phyloP scores from a whole-genome alignment of 2,797 vertebrate species.

The Danionella dracula region DNA sequence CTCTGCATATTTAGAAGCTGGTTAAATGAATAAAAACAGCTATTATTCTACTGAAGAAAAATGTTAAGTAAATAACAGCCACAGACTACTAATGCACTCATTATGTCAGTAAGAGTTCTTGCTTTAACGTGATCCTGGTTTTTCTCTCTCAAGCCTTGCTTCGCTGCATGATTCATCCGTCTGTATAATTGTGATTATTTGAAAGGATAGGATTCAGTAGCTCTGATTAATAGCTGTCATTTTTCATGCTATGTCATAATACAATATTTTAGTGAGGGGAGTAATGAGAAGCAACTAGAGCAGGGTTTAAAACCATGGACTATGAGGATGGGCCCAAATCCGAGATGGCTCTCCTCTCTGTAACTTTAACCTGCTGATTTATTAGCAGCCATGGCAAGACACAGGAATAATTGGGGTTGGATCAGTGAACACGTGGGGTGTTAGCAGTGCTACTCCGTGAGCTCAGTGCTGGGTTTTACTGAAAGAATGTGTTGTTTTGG shows the following conservation, averaged over 20 bases:
- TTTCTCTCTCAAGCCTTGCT: too few species aligned
- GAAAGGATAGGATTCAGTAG: slow-evolving; percentile 62
- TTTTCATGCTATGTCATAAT: slow-evolving; percentile 60
- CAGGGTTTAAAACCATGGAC: slow-evolving; percentile 16
- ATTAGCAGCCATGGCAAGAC: slow-evolving; percentile 54
- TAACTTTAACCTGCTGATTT: slow-evolving; percentile 52
- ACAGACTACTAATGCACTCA: slow-evolving; percentile 55
- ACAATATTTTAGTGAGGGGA: slow-evolving; percentile 46
- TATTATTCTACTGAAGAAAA: too few species aligned
- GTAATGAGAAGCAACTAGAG: slow-evolving; percentile 43
- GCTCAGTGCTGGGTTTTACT: slow-evolving; percentile 53
- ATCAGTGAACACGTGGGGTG: slow-evolving; percentile 45
- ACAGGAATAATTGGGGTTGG: slow-evolving; percentile 58
- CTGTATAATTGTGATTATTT: slow-evolving; percentile 62
- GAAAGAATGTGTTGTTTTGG: slow-evolving; percentile 64
- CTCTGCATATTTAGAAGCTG: too few species aligned
- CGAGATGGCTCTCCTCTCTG: slow-evolving; percentile 25
- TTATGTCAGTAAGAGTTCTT: slow-evolving; percentile 46
- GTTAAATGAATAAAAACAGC: too few species aligned
- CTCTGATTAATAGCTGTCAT: slow-evolving; percentile 67
- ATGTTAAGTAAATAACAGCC: slow-evolving; percentile 58
- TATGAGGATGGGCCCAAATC: slow-evolving; percentile 20
- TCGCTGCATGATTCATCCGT: slow-evolving; percentile 55
- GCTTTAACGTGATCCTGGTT: slow-evolving; percentile 49
- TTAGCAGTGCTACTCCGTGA: slow-evolving; percentile 13